phyloP scores from a whole-genome alignment of 1,140 invertebrate species.

The Heliconius hewitsoni region DNA sequence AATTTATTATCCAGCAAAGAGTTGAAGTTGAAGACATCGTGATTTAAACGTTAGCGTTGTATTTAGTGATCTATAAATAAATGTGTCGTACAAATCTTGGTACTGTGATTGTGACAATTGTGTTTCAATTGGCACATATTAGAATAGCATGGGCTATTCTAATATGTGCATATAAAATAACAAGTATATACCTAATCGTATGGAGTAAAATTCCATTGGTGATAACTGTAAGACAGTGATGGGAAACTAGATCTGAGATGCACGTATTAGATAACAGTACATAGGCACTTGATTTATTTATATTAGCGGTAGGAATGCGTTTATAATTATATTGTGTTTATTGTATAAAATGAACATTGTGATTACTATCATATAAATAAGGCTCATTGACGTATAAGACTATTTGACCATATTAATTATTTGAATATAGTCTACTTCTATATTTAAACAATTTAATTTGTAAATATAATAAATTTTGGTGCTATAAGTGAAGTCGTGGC shows the following conservation, averaged over 20 bases:
- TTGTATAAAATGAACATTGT: background rate
- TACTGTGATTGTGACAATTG: conserved; percentile 26
- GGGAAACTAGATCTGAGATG: conserved; percentile 17
- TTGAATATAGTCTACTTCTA: too few species aligned
- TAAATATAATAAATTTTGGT: too few species aligned
- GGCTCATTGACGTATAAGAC: background rate
- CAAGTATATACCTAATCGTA: background rate
- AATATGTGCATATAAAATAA: background rate
- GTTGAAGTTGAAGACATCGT: conserved; percentile 24
- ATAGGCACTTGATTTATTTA: conserved; percentile 1
- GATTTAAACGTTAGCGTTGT: conserved; percentile 28
- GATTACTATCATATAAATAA: background rate
- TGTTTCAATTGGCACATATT: conserved; percentile 21
- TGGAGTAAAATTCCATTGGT: conserved; percentile 20
- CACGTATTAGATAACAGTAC: conserved; percentile 25
- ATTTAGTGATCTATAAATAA: conserved; percentile 28
- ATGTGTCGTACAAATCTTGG: conserved; percentile 12
- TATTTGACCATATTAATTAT: too few species aligned
- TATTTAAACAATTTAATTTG: too few species aligned
- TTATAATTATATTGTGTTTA: background rate
- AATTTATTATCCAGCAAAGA: background rate
- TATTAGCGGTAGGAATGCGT: background rate
- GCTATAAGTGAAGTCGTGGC: too few species aligned
- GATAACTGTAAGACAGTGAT: conserved; percentile 19
- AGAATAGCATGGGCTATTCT: background rate